Base-by-base conservation (phyloP, 2,113 vertebrate genomes). In the Oceanites oceanicus region DNA sequence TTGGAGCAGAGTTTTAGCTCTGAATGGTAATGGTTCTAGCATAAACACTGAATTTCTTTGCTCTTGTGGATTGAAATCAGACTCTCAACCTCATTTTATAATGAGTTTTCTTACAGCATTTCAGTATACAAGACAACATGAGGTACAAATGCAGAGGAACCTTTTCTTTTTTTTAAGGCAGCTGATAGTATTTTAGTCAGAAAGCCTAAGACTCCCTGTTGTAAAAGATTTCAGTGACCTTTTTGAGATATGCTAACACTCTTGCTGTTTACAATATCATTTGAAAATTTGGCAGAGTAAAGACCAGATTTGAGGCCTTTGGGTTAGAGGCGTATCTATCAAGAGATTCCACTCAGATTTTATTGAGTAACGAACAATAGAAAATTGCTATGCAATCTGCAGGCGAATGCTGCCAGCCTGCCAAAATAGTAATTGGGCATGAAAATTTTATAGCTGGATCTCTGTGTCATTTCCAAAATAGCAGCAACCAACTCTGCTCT, bases 351-450 rank as follows among this genome's bases (percentile, higher is more conserved):
- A 83, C 82, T 96, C 87, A 44, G 77, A 87, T 94, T 95, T 95
- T 94, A 95, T 79, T 95, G 84, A 92, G 77, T 73, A 94, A 73
- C 7, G 34, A 95, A 96, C 93, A 97, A 95, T 79, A 97, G 81
- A 94, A 94, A 96, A 97, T 96, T 91, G 67, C 89, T 55, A 55
- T 88, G 89, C 92, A 95, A 88, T 95, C 95, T 97, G 84, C 77
- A 92, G 83, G 89, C 77, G 14, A 68, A 62, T 0, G 1, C 76
- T 94, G 84, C 92, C 84, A 91, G 50, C 59, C 87, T 91, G 92
- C 95, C 95, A 97, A 90, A 95, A 88, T 86, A 92, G 86, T 95
- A 95, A 97, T 91, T 96, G 94, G 86, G 78, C 94, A 95, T 96
- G 91, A 96, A 96, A 89, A 94, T 95, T 92, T 97, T 94, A 82